Evolutionary conservation across 2,888 invertebrate genomes (phyloP).

Genomic region (Drosophila nr. medialis): DNA sequence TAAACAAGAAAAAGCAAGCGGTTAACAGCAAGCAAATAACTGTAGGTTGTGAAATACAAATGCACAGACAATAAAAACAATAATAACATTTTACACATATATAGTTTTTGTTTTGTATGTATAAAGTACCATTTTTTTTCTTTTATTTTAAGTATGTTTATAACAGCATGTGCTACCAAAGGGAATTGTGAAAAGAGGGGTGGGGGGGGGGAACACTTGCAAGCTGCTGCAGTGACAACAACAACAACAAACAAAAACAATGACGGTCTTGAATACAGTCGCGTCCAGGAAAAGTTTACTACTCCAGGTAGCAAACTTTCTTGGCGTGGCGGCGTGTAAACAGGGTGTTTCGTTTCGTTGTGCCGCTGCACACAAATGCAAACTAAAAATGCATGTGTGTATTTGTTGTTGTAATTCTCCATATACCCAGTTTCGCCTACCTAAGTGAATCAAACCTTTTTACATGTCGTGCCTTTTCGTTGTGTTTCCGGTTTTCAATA

Average conservation of each 20-base stretch:
- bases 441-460: slow-evolving; percentile 32
- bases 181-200: neutral
- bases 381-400: slow-evolving; percentile 3
- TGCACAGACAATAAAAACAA: neutral
- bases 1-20: slow-evolving; percentile 29
- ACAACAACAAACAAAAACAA: slow-evolving; percentile 19
- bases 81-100: slow-evolving; percentile 6
- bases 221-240: slow-evolving; percentile 29
- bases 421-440: slow-evolving; percentile 34
- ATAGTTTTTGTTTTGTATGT: slow-evolving; percentile 23
- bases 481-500: slow-evolving; percentile 32
- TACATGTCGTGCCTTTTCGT: slow-evolving; percentile 36
- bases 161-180: neutral
- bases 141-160: slow-evolving; percentile 8
- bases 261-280: slow-evolving; percentile 42
- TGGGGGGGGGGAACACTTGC: slow-evolving; percentile 34
- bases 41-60: slow-evolving; percentile 25
- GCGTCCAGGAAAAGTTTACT: slow-evolving; percentile 31
- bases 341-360: neutral
- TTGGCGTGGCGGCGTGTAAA: neutral
- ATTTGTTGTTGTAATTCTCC: slow-evolving; percentile 14
- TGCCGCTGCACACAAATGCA: slow-evolving; percentile 20
- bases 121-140: slow-evolving; percentile 45
- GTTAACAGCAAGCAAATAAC: slow-evolving; percentile 30
- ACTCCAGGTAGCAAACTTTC: neutral